These are phyloP conservation scores for Eucidaris tribuloides DNA, from an alignment of 35 echinoderm and acorn worm genomes.

Conservation along the genomic window DNA sequence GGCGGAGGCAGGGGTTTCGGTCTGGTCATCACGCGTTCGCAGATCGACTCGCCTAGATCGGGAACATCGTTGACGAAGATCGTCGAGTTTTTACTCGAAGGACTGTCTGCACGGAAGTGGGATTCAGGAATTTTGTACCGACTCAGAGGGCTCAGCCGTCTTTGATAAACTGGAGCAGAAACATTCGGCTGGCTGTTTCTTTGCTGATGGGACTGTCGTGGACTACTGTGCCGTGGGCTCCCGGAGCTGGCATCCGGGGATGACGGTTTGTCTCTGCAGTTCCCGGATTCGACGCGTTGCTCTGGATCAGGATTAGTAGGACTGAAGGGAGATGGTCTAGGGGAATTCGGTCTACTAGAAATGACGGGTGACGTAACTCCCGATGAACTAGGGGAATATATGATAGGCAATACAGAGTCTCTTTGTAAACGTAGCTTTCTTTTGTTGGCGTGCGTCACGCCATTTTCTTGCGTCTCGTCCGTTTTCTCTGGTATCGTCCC, in stretches of 20 bases:
- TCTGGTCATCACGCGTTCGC: neutral
- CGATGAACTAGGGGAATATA: constrained; percentile 1
- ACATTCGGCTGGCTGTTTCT: neutral
- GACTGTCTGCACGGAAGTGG: constrained; percentile 8
- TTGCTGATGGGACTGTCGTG: too few species aligned
- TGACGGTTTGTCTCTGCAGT: too few species aligned
- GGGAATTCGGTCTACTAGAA: constrained; percentile 11
- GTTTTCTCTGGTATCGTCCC: neutral
- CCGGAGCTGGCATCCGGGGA: too few species aligned
- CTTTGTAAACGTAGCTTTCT: neutral
- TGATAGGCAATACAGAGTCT: constrained; percentile 1
- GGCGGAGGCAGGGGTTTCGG: neutral
- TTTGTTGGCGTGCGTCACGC: neutral
- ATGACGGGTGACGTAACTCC: neutral
- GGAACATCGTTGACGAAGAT: constrained; percentile 13
- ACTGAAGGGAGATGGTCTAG: too few species aligned
- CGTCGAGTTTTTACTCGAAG: constrained; percentile 7
- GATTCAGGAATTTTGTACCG: constrained; percentile 25
- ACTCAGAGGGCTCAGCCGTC: neutral
- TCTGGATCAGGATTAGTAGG: too few species aligned
- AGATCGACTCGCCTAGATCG: neutral
- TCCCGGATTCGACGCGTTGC: too few species aligned
- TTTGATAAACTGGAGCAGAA: neutral
- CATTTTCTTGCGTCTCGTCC: neutral
- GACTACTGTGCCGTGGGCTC: too few species aligned